Base-by-base conservation (phyloP, 2,888 invertebrate species). In the Caenorhabditis panamensis region DNA sequence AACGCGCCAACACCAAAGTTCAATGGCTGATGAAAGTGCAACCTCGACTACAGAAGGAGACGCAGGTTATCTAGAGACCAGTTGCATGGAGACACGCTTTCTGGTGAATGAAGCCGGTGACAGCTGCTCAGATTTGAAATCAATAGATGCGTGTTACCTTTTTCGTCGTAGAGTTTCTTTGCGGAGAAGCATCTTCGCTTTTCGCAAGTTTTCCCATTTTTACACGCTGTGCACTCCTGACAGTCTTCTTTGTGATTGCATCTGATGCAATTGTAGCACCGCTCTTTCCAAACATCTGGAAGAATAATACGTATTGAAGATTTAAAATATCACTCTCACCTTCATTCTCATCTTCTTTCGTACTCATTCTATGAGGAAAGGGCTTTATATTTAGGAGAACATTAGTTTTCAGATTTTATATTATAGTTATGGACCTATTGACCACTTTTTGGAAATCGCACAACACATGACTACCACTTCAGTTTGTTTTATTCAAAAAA, bases 261-360 rank as follows among this genome's bases (percentile, higher is more conserved):
- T 2, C 69, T 41, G 6, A 75, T 68, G 36, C 80, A 80, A 8
- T 75, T 53, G n/a, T 37, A 13, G 24, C 80, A 80, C 49, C 61
- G 53, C 9, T 56, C 28, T 20, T 36, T 53, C 76, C 76, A 76
- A 2, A 76, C 20, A 2, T 62, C 76, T 64, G 47, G 22, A 62
- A 62, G 16, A 4, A 9, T 9, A 31, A 31, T 9, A 4, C 5
- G 9, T 4, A 4, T 31, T 4, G 9, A 9, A 31, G 5, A 31
- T 31, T 31, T 31, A 6, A 36, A 58, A 20, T 16, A 16, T 13
- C 13, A 16, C 13, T 41, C 13, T 41, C 36, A 64, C 53, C 63
- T 53, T 64, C 63, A 11, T 64, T 53, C 9, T 53, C 63, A 6
- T 64, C 53, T 11, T 64, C 51, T 26, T 47, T 62, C 16, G 61